A percentile compares a stretch with the other conserved stretches of the same genome.
These are phyloP conservation scores for Trogon surrucura DNA, from an alignment of 2,113 vertebrate genomes.

Conservation along the genomic window DNA sequence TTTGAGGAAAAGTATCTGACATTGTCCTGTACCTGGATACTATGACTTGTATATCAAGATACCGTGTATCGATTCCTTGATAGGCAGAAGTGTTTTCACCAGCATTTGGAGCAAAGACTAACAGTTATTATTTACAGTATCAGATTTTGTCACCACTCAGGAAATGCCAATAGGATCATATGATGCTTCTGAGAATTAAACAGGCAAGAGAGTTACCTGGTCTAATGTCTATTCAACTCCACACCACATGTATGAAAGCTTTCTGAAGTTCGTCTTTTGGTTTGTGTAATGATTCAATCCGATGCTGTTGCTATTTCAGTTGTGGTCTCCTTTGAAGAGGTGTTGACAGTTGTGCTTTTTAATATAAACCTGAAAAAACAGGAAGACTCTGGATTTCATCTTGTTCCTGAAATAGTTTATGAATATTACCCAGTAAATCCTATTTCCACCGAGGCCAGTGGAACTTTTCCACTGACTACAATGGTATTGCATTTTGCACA, in stretches of 20 bases:
- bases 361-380: background rate
- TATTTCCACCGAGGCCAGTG: background rate
- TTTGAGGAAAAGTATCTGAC: background rate
- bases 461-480: background rate
- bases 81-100: background rate
- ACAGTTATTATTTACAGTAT: background rate
- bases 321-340: background rate
- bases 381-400: background rate
- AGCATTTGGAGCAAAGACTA: background rate
- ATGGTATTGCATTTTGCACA: background rate
- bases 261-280: background rate
- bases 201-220: background rate
- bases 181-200: background rate
- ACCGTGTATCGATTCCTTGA: accelerated
- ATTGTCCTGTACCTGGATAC: background rate
- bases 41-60: background rate
- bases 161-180: background rate
- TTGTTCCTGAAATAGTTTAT: background rate
- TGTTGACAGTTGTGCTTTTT: background rate
- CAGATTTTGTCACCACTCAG: background rate
- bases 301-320: background rate
- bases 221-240: background rate
- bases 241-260: background rate
- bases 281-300: background rate
- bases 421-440: background rate